phyloP scores from a whole-genome alignment of 2,113 vertebrate species.

The Gasterosteus aculeatus region DNA sequence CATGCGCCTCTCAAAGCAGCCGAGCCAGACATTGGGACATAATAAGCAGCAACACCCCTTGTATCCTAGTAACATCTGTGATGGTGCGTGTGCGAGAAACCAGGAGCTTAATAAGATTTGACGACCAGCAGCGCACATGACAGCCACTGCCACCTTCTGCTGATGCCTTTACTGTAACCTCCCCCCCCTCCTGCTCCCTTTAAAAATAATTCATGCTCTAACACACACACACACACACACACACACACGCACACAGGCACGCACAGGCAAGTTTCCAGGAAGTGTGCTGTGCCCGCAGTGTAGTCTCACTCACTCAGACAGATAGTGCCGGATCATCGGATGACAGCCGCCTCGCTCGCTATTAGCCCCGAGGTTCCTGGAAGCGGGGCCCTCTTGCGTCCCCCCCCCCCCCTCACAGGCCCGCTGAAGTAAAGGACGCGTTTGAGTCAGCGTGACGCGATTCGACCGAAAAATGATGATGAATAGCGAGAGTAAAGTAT shows the following conservation, averaged over 20 bases:
- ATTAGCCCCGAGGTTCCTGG: constrained; percentile 72
- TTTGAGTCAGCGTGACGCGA: constrained; percentile 68
- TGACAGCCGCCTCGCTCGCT: constrained; percentile 51
- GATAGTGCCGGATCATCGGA: constrained; percentile 65
- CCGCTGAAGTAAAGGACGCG: constrained; percentile 30
- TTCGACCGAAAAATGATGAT: constrained; percentile 63
- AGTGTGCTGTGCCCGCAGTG: constrained; percentile 62
- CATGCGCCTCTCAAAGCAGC: constrained; percentile 69
- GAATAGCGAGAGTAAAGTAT: constrained; percentile 60
- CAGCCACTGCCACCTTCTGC: constrained; percentile 45
- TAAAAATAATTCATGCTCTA: constrained; percentile 7
- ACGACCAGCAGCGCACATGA: constrained; percentile 22
- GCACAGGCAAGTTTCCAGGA: constrained; percentile 72
- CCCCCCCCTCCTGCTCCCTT: constrained; percentile 29
- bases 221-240: constrained; percentile 27
- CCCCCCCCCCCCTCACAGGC: background rate
- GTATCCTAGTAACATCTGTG: constrained; percentile 78
- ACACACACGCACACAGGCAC: constrained; percentile 25
- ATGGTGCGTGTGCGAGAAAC: constrained; percentile 46
- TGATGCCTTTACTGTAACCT: constrained; percentile 50
- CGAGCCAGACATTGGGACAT: constrained; percentile 64
- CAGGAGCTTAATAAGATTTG: constrained; percentile 44
- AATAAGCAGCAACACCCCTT: constrained; percentile 73
- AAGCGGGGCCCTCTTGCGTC: constrained; percentile 26
- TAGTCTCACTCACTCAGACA: constrained; percentile 61